Conservation (phyloP, 2,797 vertebrate genomes). For the Pristis pectinata region DNA sequence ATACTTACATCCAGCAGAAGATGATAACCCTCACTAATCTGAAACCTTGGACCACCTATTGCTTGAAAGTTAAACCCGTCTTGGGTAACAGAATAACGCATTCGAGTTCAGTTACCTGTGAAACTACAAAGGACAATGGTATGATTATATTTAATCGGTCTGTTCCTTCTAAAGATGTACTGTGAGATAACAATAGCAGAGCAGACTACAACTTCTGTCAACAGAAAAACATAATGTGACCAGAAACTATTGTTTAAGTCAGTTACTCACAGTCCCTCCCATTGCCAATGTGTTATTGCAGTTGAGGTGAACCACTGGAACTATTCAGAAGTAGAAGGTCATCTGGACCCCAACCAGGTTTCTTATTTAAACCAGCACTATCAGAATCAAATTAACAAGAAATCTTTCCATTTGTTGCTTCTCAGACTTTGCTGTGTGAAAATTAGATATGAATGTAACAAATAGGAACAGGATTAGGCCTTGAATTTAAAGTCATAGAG, state of each 20-base stretch:
- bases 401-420: not conserved
- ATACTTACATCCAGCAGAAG: constrained; percentile 41
- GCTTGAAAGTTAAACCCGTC: constrained; percentile 53
- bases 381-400: not conserved
- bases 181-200: not conserved
- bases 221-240: no score
- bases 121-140: constrained; percentile 49
- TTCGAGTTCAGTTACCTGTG: constrained; percentile 52
- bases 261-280: not conserved
- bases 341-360: not conserved
- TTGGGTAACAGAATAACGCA: not conserved
- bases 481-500: no score
- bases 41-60: constrained; percentile 56
- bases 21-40: constrained; percentile 48
- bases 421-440: not conserved
- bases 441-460: not conserved
- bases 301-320: not conserved
- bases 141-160: constrained; percentile 34
- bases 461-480: not conserved
- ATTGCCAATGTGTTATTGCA: not conserved
- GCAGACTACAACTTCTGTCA: no score
- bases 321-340: not conserved
- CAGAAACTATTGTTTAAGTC: not conserved
- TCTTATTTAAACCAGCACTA: not conserved
- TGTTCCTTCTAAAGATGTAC: not conserved